phyloP scores from a whole-genome alignment of 2,797 vertebrate species.

The Channallabes apus region DNA sequence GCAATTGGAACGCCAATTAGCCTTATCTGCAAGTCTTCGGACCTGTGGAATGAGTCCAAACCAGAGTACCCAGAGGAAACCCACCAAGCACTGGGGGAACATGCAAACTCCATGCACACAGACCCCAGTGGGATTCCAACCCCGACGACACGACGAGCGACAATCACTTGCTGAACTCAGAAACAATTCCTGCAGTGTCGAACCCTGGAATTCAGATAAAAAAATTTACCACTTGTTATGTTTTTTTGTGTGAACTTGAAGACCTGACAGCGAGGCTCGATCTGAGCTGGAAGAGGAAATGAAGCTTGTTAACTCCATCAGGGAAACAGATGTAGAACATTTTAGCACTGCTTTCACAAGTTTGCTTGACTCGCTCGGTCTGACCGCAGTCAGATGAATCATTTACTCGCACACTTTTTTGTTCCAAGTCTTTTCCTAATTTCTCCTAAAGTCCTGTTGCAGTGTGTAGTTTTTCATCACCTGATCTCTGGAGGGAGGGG shows the following conservation, averaged over 20 bases:
- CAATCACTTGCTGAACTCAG: neutral
- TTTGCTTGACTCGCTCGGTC: slow-evolving; percentile 58
- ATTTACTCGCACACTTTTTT: neutral
- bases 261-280: neutral
- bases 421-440: neutral
- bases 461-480: neutral
- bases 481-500: slow-evolving; percentile 28
- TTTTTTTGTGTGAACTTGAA: slow-evolving; percentile 48
- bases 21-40: too few species aligned
- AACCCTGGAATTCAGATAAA: too few species aligned
- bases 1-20: too few species aligned
- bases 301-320: slow-evolving; percentile 63
- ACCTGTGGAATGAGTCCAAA: too few species aligned
- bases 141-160: neutral
- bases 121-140: too few species aligned
- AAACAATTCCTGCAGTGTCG: neutral
- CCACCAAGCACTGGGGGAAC: too few species aligned
- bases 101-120: too few species aligned
- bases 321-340: slow-evolving; percentile 70
- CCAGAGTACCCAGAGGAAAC: too few species aligned
- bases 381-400: slow-evolving; percentile 52
- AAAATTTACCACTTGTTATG: too few species aligned
- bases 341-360: neutral
- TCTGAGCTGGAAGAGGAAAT: neutral
- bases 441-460: neutral